A percentile compares a stretch with the other conserved stretches of the same genome.
These are phyloP conservation scores for Pleuronectes platessa DNA, from an alignment of 2,113 vertebrate genomes.

Conservation along the genomic window DNA sequence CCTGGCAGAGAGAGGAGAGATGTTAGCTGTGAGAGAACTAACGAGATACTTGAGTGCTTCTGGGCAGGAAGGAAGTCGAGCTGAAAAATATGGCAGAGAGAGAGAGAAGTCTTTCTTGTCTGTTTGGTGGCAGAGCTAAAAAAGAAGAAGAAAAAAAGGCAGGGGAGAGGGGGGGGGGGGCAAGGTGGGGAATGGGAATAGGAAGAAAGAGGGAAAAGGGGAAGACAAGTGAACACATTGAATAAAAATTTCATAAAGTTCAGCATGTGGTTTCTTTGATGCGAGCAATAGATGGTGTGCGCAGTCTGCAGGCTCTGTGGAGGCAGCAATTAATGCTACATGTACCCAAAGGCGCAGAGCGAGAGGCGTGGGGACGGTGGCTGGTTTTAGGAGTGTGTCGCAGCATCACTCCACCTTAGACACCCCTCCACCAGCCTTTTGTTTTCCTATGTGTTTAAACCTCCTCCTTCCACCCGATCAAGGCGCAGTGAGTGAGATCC, in stretches of 20 bases:
- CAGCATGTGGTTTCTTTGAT: constrained; percentile 82
- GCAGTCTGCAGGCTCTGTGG: constrained; percentile 79
- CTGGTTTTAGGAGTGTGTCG: constrained; percentile 66
- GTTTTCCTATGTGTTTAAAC: constrained; percentile 41
- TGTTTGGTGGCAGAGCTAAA: constrained; percentile 76
- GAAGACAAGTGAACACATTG: constrained; percentile 80
- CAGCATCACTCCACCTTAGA: constrained; percentile 58
- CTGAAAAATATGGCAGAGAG: constrained; percentile 72
- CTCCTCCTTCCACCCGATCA: background rate
- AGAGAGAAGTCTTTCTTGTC: constrained; percentile 78
- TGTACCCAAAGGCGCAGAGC: constrained; percentile 64
- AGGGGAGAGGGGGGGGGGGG: constrained; percentile 31
- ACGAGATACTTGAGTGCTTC: constrained; percentile 79
- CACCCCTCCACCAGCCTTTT: constrained; percentile 49
- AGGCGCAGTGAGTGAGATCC: background rate
- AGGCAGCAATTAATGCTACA: constrained; percentile 84
- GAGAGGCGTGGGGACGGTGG: constrained; percentile 51
- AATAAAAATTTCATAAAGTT: constrained; percentile 88
- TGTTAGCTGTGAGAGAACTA: constrained; percentile 77
- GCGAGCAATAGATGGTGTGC: constrained; percentile 73
- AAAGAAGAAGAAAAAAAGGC: constrained; percentile 14
- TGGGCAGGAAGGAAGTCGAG: constrained; percentile 85
- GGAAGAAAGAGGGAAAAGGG: constrained; percentile 72
- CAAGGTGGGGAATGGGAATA: constrained; percentile 74
- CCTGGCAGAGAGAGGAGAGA: constrained; percentile 77